Conservation (phyloP, 2,113 vertebrate genomes). For the Jacana jacana region DNA sequence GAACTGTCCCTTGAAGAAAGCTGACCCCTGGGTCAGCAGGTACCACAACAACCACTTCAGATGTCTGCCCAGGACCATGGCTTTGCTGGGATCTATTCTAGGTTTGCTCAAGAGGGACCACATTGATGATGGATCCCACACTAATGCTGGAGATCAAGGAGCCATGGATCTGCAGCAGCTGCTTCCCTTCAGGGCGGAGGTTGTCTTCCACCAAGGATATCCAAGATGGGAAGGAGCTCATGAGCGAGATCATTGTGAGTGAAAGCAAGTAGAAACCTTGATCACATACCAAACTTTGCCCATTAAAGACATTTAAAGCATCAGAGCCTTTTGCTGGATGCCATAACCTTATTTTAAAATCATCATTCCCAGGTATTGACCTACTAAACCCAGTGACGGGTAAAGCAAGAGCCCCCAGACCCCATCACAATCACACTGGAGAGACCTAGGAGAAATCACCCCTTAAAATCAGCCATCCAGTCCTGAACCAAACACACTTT, state of each 20-base stretch:
- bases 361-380: not conserved
- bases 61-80: not conserved
- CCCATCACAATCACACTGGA: not conserved
- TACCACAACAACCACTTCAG: not conserved
- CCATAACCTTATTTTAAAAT: not conserved
- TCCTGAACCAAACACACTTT: not conserved
- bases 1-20: not conserved
- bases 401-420: not conserved
- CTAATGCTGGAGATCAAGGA: not conserved
- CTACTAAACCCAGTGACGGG: not conserved
- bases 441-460: not conserved
- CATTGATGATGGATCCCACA: accelerated
- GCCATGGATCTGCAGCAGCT: not conserved
- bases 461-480: not conserved
- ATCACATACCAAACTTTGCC: not conserved
- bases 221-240: not conserved
- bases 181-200: not conserved
- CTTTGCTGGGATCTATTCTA: not conserved
- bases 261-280: not conserved
- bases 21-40: not conserved
- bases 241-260: not conserved
- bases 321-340: not conserved
- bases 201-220: not conserved
- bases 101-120: not conserved
- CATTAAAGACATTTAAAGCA: not conserved